These are phyloP conservation scores for Ferrisia virgata DNA, from an alignment of 2,888 invertebrate genomes.

Conservation along the genomic window DNA sequence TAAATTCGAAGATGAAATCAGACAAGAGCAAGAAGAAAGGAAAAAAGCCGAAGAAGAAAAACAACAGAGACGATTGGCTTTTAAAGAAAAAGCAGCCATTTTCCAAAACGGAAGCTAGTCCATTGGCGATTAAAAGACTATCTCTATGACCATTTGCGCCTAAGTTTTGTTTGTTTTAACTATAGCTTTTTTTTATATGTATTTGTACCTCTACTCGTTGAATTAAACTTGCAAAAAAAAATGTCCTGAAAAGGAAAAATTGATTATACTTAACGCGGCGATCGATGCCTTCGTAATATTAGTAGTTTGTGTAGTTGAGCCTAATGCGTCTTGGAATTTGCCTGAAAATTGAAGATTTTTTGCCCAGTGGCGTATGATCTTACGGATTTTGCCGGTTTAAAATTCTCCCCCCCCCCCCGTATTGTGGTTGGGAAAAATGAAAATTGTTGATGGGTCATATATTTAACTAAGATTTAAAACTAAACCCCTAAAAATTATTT, in stretches of 20 bases:
- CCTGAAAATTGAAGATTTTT: not conserved
- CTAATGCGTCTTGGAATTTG: not conserved
- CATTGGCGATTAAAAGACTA: not conserved
- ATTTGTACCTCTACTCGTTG: not conserved
- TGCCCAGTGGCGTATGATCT: too few species aligned
- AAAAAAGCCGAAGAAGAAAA: constrained; percentile 80
- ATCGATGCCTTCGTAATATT: not conserved
- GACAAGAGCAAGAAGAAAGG: constrained; percentile 86
- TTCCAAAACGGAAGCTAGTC: constrained; percentile 61
- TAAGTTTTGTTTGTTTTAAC: not conserved
- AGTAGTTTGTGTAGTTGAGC: not conserved
- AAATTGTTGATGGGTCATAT: too few species aligned
- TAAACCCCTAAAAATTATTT: too few species aligned
- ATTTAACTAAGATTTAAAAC: too few species aligned
- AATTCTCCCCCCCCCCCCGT: too few species aligned
- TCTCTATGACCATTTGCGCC: not conserved
- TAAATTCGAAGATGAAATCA: constrained; percentile 90
- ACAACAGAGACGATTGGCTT: constrained; percentile 73
- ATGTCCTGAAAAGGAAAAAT: too few species aligned
- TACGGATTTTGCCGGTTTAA: too few species aligned
- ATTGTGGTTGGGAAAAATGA: too few species aligned
- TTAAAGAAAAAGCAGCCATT: constrained; percentile 83
- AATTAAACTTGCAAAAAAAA: not conserved
- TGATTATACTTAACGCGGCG: not conserved
- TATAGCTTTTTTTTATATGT: not conserved